Conservation (phyloP, 2,888 invertebrate genomes). For the Caenorhabditis plicata region DNA sequence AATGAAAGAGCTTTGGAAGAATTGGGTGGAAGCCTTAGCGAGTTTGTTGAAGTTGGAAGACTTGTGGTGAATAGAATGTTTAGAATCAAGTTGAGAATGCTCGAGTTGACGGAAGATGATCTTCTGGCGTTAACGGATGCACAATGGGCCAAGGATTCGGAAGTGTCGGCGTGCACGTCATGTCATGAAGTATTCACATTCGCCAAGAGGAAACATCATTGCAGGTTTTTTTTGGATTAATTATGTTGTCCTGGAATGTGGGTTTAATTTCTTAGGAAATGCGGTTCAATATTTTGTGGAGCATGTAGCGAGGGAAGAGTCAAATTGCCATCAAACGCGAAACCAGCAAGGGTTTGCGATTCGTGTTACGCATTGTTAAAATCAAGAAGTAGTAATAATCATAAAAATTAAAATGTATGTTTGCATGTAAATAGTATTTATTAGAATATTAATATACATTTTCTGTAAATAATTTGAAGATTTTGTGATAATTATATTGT, state of each 20-base stretch:
- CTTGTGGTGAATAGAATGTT: neutral
- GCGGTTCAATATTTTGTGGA: constrained; percentile 51
- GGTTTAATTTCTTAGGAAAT: constrained; percentile 33
- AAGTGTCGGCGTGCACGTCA: constrained; percentile 34
- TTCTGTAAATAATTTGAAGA: too few relatives aligned
- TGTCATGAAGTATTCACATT: constrained; percentile 44
- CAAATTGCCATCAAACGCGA: constrained; percentile 42
- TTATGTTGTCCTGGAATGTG: neutral
- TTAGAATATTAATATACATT: neutral
- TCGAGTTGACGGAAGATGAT: constrained; percentile 54
- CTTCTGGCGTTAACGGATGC: constrained; percentile 39
- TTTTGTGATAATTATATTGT: too few relatives aligned
- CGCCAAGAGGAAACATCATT: constrained; percentile 51
- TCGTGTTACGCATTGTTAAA: too few relatives aligned
- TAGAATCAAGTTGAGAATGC: constrained; percentile 49
- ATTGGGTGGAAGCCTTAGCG: constrained; percentile 43
- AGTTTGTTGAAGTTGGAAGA: constrained; percentile 5
- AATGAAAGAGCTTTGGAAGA: constrained; percentile 48
- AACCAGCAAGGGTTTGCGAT: constrained; percentile 47
- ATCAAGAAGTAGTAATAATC: too few relatives aligned
- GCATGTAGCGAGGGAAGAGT: constrained; percentile 44
- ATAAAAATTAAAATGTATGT: neutral
- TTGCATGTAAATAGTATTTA: neutral
- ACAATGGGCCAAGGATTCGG: constrained; percentile 49
- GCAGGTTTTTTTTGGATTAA: constrained; percentile 36